Conservation (phyloP, 2,888 invertebrate species). For the Ophraella communa region DNA sequence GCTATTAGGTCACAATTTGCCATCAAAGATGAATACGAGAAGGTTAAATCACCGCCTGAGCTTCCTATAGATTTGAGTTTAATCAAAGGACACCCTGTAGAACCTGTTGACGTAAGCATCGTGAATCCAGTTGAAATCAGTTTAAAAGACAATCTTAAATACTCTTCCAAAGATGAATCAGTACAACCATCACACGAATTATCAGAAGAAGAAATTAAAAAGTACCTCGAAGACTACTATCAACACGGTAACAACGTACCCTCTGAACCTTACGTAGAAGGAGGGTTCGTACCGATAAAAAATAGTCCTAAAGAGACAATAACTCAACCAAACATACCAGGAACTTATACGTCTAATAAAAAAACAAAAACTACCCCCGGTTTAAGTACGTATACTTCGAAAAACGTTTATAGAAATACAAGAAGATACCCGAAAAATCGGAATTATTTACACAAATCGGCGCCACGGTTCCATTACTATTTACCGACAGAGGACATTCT, state of each 20-base stretch:
- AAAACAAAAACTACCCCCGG: conserved; percentile 61
- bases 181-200: conserved; percentile 45
- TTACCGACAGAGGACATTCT: conserved; percentile 14
- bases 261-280: conserved; percentile 44
- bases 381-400: conserved; percentile 59
- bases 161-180: conserved; percentile 23
- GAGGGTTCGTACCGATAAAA: conserved; percentile 50
- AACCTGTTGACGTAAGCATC: conserved; percentile 48
- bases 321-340: conserved; percentile 42
- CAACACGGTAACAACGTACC: conserved; percentile 34
- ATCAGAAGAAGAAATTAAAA: conserved; percentile 44
- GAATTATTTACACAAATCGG: neutral
- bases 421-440: conserved; percentile 27
- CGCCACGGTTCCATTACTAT: conserved; percentile 25
- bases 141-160: conserved; percentile 28
- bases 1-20: conserved; percentile 11
- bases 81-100: conserved; percentile 39
- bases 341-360: conserved; percentile 54
- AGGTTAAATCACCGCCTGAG: neutral
- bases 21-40: conserved; percentile 18
- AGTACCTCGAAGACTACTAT: conserved; percentile 46
- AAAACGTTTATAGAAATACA: conserved; percentile 14
- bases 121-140: conserved; percentile 51
- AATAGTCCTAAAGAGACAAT: conserved; percentile 36
- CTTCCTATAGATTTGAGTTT: conserved; percentile 49